Evolutionary conservation across 2,113 vertebrate species (phyloP).

Genomic region (Chloroceryle aenea): DNA sequence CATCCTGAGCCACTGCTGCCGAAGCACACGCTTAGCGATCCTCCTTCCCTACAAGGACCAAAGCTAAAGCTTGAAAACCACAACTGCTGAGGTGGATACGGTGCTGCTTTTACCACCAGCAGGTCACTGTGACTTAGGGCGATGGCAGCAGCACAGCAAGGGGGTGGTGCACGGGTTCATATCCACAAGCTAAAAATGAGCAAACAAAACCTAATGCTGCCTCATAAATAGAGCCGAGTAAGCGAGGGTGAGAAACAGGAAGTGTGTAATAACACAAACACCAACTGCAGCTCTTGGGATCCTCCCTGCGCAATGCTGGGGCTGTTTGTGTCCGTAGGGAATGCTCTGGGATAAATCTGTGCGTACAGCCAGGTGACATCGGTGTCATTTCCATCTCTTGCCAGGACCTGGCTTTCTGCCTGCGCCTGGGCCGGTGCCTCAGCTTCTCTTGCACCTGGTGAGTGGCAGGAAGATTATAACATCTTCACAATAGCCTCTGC

Average conservation of each 20-base stretch:
- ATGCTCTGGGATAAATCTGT: not conserved
- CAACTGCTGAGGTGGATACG: fast-evolving
- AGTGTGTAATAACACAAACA: fast-evolving
- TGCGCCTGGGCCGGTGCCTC: not conserved
- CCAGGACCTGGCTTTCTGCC: not conserved
- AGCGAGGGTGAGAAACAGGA: not conserved
- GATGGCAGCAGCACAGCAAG: not conserved
- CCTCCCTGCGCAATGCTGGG: not conserved
- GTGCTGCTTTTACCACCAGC: not conserved
- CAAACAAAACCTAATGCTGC: not conserved
- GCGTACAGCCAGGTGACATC: not conserved
- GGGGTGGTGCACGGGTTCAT: fast-evolving
- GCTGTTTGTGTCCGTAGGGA: not conserved
- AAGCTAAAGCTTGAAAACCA: not conserved
- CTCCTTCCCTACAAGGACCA: not conserved
- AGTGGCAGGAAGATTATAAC: not conserved
- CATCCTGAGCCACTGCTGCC: not conserved
- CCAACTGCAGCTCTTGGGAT: not conserved
- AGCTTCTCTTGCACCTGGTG: not conserved
- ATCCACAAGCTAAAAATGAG: not conserved
- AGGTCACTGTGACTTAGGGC: fast-evolving
- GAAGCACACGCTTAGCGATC: not conserved
- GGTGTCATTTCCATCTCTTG: not conserved
- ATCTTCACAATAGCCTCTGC: not conserved
- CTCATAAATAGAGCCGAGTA: not conserved